Base-by-base conservation (phyloP, 53 echinoderm and acorn worm genomes). In the Stichopus horrens region DNA sequence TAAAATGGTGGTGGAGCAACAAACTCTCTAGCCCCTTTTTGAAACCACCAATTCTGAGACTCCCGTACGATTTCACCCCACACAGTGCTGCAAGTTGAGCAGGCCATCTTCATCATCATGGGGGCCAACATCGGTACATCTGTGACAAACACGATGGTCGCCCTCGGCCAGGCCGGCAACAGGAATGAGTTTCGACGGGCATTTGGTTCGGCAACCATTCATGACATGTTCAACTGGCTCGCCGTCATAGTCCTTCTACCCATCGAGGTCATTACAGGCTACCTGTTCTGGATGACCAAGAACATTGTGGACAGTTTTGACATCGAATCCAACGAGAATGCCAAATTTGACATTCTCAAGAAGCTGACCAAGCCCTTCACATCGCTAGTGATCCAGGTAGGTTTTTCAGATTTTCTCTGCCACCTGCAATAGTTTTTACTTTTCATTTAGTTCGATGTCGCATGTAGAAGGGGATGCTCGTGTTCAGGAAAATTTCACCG, bases 41-140 rank as follows among this genome's bases (percentile, higher is more conserved):
- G 37, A 37, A 2, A 37, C 37, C 37, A 37, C 37, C 37, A 2
- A 37, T 37, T 37, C 37, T 37, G 37, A 37, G 37, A 37, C 37
- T 37, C 37, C 71, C 7, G 16, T 16, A 71, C 71, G 37, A 71
- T 71, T 54, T 76, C 77, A 53, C 77, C 52, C 37, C 16, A 23
- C 65, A 75, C 89, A 93, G 93, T 93, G 37, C 83, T 93, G 18
- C 89, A 93, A 77, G 95, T 95, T 54, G 59, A 90, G 53, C 95
- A 91, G 56, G 91, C 95, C 21, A 93, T 95, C 73, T 92, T 93
- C 88, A 95, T 95, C 68, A 76, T 95, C 18, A 95, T 97, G 97
- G 97, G 97, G 16, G 97, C 97, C 79, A 97, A 97, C 88, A 97
- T 97, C 56, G 97, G 99, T 19, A 95, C 95, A 11, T 95, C 95